Evolutionary conservation across 1,140 invertebrate species (phyloP).

Genomic region (Oedothorax gibbosus): DNA sequence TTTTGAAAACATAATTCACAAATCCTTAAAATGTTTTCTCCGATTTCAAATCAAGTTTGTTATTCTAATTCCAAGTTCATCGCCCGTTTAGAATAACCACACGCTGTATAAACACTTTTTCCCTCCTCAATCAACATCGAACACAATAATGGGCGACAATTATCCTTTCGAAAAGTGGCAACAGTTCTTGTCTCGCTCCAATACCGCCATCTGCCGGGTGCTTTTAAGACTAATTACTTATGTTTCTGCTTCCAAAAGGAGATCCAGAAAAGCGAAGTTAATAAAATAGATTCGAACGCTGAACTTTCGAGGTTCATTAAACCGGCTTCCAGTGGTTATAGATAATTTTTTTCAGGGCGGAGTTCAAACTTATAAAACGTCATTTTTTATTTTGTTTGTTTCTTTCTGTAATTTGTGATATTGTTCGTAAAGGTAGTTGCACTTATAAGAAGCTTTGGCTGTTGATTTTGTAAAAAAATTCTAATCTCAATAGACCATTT

Average conservation of each 20-base stretch:
- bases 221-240: slow-evolving; percentile 9
- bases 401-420: too few species aligned
- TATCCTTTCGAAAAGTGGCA: slow-evolving; percentile 3
- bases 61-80: not conserved
- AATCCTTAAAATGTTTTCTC: too few species aligned
- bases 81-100: not conserved
- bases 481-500: too few species aligned
- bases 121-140: not conserved
- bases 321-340: not conserved
- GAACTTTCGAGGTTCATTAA: slow-evolving; percentile 27
- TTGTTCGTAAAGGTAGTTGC: too few species aligned
- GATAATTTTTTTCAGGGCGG: not conserved
- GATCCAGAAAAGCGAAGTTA: not conserved
- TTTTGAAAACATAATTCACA: too few species aligned
- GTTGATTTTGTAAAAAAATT: too few species aligned
- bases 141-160: not conserved
- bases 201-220: slow-evolving; percentile 40
- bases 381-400: too few species aligned
- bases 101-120: not conserved
- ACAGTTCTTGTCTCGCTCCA: not conserved
- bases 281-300: slow-evolving; percentile 21
- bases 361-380: too few species aligned
- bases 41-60: not conserved
- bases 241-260: not conserved
- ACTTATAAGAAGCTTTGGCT: too few species aligned